Evolutionary conservation across 2,797 vertebrate species (phyloP).

Genomic region (Etheostoma perlongum): DNA sequence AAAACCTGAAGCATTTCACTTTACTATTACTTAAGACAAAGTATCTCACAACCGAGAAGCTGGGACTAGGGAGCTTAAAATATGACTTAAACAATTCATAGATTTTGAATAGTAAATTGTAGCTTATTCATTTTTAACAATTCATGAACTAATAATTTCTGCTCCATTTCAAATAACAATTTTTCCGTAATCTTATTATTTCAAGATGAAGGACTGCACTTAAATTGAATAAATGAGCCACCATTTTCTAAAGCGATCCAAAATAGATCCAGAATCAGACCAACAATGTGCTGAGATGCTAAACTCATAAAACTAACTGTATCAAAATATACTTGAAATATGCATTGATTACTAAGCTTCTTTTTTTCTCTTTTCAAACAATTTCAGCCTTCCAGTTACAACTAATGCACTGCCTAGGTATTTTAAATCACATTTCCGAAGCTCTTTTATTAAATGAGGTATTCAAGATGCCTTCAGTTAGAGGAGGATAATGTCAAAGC

Average conservation of each 20-base stretch:
- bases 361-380: constrained; percentile 29
- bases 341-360: constrained; percentile 30
- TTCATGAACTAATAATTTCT: neutral
- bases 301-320: constrained; percentile 44
- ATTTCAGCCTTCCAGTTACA: constrained; percentile 19
- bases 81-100: neutral
- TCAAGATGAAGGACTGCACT: constrained; percentile 38
- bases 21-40: neutral
- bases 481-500: constrained; percentile 52
- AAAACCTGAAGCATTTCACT: neutral
- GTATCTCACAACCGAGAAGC: neutral
- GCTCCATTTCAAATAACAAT: constrained; percentile 17
- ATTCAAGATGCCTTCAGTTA: constrained; percentile 55
- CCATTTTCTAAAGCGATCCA: constrained; percentile 44
- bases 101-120: neutral
- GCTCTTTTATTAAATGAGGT: constrained; percentile 17
- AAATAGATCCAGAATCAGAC: constrained; percentile 57
- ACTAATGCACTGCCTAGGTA: constrained; percentile 46
- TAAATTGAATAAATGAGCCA: constrained; percentile 31
- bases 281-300: constrained; percentile 28
- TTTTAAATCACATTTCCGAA: constrained; percentile 38
- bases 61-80: neutral
- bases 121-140: neutral
- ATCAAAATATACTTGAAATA: constrained; percentile 33
- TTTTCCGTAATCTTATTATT: constrained; percentile 13